Percentiles rank a stretch among this genome's conserved stretches.
These are phyloP conservation scores for Cetoscarus ocellatus DNA, from an alignment of 2,797 vertebrate genomes.

Conservation along the genomic window DNA sequence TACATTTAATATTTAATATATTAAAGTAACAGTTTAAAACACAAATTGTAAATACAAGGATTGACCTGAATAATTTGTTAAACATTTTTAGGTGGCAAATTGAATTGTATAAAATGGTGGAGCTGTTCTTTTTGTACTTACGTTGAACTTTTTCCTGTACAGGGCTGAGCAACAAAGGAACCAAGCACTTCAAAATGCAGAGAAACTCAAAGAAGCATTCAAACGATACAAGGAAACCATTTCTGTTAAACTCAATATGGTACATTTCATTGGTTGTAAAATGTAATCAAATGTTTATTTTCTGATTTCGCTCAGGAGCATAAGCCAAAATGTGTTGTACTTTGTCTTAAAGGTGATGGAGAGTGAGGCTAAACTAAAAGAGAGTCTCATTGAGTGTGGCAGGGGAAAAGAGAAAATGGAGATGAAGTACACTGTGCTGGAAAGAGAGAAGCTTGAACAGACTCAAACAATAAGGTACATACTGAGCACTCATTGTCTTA, in stretches of 20 bases:
- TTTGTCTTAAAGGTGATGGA: conserved; percentile 68
- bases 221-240: conserved; percentile 88
- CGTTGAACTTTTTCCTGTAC: conserved; percentile 20
- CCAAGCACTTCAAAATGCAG: conserved; percentile 88
- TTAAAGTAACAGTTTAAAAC: too few species aligned
- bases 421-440: conserved; percentile 56
- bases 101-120: background rate
- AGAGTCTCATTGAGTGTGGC: conserved; percentile 78
- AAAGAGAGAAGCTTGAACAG: conserved; percentile 61
- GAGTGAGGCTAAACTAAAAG: conserved; percentile 78
- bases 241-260: conserved; percentile 86
- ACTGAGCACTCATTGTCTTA: too few species aligned
- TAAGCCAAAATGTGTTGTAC: background rate
- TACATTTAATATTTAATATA: too few species aligned
- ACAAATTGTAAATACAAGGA: too few species aligned
- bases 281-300: too few species aligned
- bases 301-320: background rate
- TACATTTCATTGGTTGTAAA: conserved; percentile 41
- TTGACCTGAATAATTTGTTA: background rate
- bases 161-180: conserved; percentile 94
- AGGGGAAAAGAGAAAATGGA: conserved; percentile 84
- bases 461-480: conserved; percentile 64
- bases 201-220: conserved; percentile 89
- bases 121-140: background rate
- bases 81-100: background rate